phyloP scores from a whole-genome alignment of 2,888 invertebrate species.

The Hydrotaea diabolus region DNA sequence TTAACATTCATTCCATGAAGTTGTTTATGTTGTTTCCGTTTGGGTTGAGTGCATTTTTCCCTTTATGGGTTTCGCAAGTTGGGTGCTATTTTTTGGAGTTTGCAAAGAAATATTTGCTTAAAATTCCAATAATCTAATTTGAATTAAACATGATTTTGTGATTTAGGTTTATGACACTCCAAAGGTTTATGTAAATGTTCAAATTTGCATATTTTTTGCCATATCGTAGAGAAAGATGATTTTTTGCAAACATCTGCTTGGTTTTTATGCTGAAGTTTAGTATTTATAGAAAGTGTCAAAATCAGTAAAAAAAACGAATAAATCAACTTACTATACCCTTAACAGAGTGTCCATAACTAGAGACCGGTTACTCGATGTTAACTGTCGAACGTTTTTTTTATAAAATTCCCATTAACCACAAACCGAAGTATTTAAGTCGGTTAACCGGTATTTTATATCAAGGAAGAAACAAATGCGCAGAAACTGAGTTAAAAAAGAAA shows the following conservation, averaged over 20 bases:
- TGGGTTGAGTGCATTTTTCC: neutral
- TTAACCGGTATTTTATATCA: too few relatives aligned
- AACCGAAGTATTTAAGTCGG: too few relatives aligned
- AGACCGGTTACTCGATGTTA: too few relatives aligned
- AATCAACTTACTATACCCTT: too few relatives aligned
- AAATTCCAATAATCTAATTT: constrained; percentile 39
- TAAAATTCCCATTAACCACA: too few relatives aligned
- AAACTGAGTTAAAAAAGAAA: too few relatives aligned
- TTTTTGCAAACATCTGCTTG: constrained; percentile 28
- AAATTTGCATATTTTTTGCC: constrained; percentile 61
- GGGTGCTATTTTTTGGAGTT: neutral
- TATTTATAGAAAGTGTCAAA: too few relatives aligned
- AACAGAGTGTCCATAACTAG: too few relatives aligned
- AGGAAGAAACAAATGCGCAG: too few relatives aligned
- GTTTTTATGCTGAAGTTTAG: too few relatives aligned
- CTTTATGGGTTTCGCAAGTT: constrained; percentile 29
- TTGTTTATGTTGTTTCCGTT: constrained; percentile 12
- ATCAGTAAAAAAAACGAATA: too few relatives aligned
- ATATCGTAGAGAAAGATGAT: neutral
- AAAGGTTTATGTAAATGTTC: constrained; percentile 25
- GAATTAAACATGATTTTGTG: constrained; percentile 40
- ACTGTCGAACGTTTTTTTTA: too few relatives aligned
- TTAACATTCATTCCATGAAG: constrained; percentile 40
- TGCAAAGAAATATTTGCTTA: neutral
- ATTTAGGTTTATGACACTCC: constrained; percentile 28